Conservation (phyloP, 2,797 vertebrate genomes). For the Argyrosomus regius region DNA sequence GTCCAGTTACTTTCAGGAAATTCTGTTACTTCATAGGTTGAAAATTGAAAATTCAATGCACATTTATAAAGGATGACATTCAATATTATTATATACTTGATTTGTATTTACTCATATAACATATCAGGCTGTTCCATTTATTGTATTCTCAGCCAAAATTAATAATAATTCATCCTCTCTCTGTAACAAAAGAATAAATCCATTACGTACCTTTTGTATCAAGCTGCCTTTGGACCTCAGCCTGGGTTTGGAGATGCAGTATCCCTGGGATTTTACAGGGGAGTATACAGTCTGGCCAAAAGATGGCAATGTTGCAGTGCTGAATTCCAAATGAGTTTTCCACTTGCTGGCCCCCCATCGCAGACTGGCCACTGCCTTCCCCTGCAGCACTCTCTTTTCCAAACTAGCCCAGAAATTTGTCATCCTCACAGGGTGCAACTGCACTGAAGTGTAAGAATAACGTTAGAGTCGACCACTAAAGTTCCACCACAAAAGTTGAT, state of each 20-base stretch:
- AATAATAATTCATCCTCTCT: constrained; percentile 18
- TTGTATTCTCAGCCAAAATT: constrained; percentile 14
- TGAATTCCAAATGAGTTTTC: constrained; percentile 81
- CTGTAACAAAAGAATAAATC: constrained; percentile 51
- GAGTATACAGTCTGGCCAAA: constrained; percentile 84
- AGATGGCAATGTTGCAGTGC: constrained; percentile 91
- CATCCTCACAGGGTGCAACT: constrained; percentile 61
- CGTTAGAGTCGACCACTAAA: constrained; percentile 61
- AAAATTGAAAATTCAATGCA: constrained; percentile 12
- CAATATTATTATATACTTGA: constrained; percentile 6
- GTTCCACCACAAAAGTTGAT: constrained; percentile 71
- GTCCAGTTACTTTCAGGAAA: neutral
- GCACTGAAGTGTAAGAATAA: constrained; percentile 65
- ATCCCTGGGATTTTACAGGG: constrained; percentile 54
- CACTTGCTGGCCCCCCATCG: constrained; percentile 55
- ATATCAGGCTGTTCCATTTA: neutral
- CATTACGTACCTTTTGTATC: constrained; percentile 56
- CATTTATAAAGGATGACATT: neutral
- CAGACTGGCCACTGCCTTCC: constrained; percentile 68
- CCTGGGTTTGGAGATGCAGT: constrained; percentile 52
- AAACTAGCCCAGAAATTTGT: constrained; percentile 70
- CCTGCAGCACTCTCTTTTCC: constrained; percentile 70
- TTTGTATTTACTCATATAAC: neutral
- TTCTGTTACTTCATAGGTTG: constrained; percentile 11
- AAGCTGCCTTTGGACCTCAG: constrained; percentile 49